Base-by-base conservation (phyloP, 2,113 vertebrate species). In the Oenanthe melanoleuca region DNA sequence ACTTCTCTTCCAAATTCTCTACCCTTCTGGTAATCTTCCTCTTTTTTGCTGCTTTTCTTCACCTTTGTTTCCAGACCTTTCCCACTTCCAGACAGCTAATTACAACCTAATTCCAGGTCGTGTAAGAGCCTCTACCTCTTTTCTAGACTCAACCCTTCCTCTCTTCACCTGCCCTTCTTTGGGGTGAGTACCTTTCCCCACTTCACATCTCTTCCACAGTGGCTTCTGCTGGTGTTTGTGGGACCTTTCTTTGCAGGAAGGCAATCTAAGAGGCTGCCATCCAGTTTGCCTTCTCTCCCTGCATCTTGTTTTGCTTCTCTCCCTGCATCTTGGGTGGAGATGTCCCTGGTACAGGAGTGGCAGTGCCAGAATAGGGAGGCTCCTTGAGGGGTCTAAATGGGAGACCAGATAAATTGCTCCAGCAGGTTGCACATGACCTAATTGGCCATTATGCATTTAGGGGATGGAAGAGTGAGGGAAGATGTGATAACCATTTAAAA, bases 401-500 rank as follows among this genome's bases (percentile, higher is more conserved):
- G 56, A 93, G 72, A 66, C 19, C 64, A 70, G 50, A 33, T 57
- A 77, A 92, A 72, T 93, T 73, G 55, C 38, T 90, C 59, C 55
- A 80, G 42, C 19, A 40, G 80, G 47, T 60, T 93, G 56, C 9
- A 1, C 64, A 21, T 86, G 82, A 63, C 42, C 56, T 64, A 64
- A 21, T 31, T 95, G 92, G 67, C 53, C 69, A 44, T 93, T 83
- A 56, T 69, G 84, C 4, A 0, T 80, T 83, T 73, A 64, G 44
- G 49, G 50, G 56, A 73, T 56, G 55, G 60, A 59, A 88, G 52
- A 85, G 47, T 40, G 64, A 88, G 14, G 34, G 74, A 93, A 96
- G 82, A 70, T 65, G 29, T 33, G 71, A 66, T 93, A 94, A 83
- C 44, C 52, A 56, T 94, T 96, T n/a, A 72, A 78, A 94, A 91